phyloP scores from a whole-genome alignment of 92 coral and sea anemone genomes.

The Epizoanthus stellaris region DNA sequence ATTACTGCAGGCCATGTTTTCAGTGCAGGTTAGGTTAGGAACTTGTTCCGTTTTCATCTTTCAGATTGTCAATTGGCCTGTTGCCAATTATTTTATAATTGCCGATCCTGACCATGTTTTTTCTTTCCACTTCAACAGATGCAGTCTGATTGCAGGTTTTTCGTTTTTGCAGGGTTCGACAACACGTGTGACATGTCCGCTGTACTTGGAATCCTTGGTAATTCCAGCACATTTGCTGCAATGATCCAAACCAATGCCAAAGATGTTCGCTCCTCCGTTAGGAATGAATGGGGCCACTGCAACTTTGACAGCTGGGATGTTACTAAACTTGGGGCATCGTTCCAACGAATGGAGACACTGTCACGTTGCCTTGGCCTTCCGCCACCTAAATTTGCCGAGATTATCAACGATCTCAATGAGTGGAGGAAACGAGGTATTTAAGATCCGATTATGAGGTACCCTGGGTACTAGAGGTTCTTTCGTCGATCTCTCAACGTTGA shows the following conservation, averaged over 20 bases:
- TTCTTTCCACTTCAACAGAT: no score
- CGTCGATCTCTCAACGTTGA: no score
- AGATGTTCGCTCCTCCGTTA: constrained; percentile 68
- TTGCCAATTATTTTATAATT: no score
- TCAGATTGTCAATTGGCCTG: no score
- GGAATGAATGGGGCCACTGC: constrained; percentile 93
- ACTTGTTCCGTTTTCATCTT: no score
- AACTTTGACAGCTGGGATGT: constrained; percentile 77
- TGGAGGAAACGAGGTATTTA: constrained; percentile 81
- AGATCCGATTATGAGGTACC: neutral
- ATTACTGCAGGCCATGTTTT: no score
- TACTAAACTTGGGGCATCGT: constrained; percentile 46
- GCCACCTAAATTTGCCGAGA: constrained; percentile 52
- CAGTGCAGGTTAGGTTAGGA: no score
- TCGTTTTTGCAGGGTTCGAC: constrained; percentile 66
- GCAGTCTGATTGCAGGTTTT: no score
- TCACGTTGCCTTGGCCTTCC: constrained; percentile 62
- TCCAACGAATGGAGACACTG: constrained; percentile 75
- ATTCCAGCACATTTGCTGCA: constrained; percentile 57
- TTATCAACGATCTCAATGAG: constrained; percentile 57
- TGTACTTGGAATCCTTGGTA: constrained; percentile 67
- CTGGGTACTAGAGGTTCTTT: neutral
- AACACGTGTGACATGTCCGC: constrained; percentile 86
- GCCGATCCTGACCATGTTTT: no score
- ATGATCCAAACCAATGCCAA: constrained; percentile 63